phyloP scores from a whole-genome alignment of 2,113 vertebrate genomes.

The Chinchilla lanigera region DNA sequence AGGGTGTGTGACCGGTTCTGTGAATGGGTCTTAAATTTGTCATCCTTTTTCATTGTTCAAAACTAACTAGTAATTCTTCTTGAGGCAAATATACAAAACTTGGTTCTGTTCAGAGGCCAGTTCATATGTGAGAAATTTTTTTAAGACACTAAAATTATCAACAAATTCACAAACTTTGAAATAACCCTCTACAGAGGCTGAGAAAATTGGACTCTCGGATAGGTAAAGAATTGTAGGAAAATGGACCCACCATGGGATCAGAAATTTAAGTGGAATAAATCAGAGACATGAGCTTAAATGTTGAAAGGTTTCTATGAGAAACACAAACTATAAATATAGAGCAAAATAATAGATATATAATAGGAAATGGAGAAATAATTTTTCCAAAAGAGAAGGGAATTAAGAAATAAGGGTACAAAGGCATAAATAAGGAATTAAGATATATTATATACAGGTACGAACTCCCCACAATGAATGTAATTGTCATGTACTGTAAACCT shows the following conservation, averaged over 20 bases:
- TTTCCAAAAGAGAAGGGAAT: background rate
- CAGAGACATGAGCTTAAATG: background rate
- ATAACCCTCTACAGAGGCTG: background rate
- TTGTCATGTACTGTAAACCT: background rate
- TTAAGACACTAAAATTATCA: background rate
- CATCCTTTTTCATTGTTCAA: background rate
- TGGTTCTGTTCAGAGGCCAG: background rate
- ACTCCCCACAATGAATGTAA: background rate
- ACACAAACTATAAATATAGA: background rate
- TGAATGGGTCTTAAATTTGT: background rate
- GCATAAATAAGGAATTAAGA: background rate
- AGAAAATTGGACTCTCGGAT: background rate
- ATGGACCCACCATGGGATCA: background rate
- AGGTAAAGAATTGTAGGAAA: background rate
- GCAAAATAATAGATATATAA: background rate
- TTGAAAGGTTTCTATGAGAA: background rate
- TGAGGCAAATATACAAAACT: background rate
- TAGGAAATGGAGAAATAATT: background rate
- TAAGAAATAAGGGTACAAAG: background rate
- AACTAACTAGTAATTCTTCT: background rate
- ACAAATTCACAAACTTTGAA: background rate
- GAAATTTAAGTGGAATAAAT: background rate
- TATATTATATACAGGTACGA: background rate
- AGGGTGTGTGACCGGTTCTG: background rate
- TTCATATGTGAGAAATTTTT: background rate